phyloP scores from a whole-genome alignment of 23 tunicate genomes.

The Aplidium turbinatum region DNA sequence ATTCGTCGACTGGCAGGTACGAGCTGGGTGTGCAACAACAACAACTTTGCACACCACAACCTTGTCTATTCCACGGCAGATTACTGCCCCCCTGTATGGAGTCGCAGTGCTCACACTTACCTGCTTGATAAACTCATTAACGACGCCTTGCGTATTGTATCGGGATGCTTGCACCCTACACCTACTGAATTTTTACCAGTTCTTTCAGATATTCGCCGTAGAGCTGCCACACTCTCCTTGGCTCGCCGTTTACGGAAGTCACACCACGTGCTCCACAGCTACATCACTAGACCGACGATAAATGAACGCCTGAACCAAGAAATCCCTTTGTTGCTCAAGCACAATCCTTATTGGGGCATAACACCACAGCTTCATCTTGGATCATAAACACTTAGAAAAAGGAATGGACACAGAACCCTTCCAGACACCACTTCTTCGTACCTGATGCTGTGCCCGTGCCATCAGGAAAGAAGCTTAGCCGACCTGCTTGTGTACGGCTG shows the following conservation, averaged over 20 bases:
- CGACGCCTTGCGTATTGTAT: slow-evolving; percentile 14
- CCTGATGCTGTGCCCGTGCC: background rate
- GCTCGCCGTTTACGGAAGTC: slow-evolving; percentile 11
- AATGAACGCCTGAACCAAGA: background rate
- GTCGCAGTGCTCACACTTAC: no score
- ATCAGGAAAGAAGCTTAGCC: slow-evolving; percentile 4
- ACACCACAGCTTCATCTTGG: slow-evolving; percentile 4
- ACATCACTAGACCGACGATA: background rate
- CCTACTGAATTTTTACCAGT: slow-evolving; percentile 21
- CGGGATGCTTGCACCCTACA: slow-evolving; percentile 27
- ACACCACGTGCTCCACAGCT: background rate
- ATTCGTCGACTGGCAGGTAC: no score
- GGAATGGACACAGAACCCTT: background rate
- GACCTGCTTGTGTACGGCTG: slow-evolving; percentile 19
- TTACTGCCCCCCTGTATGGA: no score
- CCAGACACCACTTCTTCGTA: slow-evolving; percentile 18
- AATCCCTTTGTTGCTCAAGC: no score
- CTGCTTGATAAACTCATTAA: slow-evolving; percentile 10
- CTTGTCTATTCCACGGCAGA: no score
- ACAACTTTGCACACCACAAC: no score
- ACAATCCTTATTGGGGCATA: no score
- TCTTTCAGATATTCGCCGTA: slow-evolving; percentile 18
- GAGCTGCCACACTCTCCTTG: slow-evolving; percentile 5
- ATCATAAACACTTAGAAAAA: background rate
- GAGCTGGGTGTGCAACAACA: no score